Conservation (phyloP, 2,113 vertebrate species). For the Morone saxatilis region DNA sequence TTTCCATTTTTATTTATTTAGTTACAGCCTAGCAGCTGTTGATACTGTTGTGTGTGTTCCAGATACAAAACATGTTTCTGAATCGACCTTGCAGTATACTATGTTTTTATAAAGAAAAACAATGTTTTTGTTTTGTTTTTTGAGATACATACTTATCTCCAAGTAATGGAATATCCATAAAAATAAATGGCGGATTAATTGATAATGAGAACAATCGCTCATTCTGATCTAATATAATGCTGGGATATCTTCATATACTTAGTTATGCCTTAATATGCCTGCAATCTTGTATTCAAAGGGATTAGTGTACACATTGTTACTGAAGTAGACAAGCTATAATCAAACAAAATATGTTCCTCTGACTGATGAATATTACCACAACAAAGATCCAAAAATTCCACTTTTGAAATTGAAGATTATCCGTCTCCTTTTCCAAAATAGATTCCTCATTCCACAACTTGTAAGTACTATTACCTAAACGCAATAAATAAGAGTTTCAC, state of each 20-base stretch:
- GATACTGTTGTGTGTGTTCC: neutral
- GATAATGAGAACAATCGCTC: neutral
- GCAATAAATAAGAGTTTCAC: neutral
- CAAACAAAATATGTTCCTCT: neutral
- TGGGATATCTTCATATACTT: no score
- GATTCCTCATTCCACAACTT: neutral
- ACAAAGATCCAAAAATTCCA: neutral
- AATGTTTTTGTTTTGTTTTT: no score
- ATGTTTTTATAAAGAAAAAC: no score
- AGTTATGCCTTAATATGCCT: neutral
- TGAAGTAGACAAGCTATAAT: neutral
- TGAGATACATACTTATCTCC: no score
- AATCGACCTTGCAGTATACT: no score
- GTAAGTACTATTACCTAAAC: neutral
- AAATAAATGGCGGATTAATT: neutral
- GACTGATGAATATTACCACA: neutral
- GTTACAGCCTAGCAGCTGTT: conserved; percentile 23
- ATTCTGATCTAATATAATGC: no score
- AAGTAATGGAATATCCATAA: no score
- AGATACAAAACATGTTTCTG: neutral
- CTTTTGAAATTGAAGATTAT: neutral
- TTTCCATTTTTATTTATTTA: conserved; percentile 1
- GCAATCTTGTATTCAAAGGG: neutral
- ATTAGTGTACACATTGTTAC: neutral
- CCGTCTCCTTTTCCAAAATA: neutral